Evolutionary conservation across 2,113 vertebrate species (phyloP), one percentile per base, ranked within the genome.

Genomic region (Eleginops maclovinus): DNA sequence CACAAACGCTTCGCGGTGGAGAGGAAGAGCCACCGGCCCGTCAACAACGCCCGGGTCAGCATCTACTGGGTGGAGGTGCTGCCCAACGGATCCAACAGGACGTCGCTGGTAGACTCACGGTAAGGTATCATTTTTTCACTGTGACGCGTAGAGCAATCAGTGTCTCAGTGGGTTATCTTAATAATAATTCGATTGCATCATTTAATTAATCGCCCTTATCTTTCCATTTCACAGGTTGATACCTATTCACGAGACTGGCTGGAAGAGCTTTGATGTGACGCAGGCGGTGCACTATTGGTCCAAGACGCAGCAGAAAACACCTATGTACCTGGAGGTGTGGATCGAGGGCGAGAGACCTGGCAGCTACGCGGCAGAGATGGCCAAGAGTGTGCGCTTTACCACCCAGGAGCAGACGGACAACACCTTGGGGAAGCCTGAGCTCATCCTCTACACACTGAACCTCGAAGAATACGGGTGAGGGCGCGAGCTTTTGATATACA

Each of bases 181-280:
- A 69, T 24, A 43, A 46, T 47, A 54, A 56, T 72, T 43, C 8
- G 58, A 58, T 54, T 24, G 41, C 2, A 24, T 49, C 0, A 47
- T 68, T 55, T 85, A 89, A 91, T 85, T 70, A 77, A 88, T 82
- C 43, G 41, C 9, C 51, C 79, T 72, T 60, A 53, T 78, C 47
- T 21, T 19, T 47, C 78, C 1, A 13, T 21, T 72, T 82, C 80
- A 78, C 84, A 99, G 98, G 93, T 93, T 97, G 92, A 95, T 99
- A 86, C 94, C 96, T 31, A 91, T 98, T 62, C 93, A 94, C 5
- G 96, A 97, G 75, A 96, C 95, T 0, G 97, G 98, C 83, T 99
- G 98, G 98, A 97, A 93, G 89, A 96, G 96, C 93, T 98, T 99
- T 62, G 98, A 99, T 43, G 98, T 99, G 92, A 98, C 97, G 0